Percentiles rank a stretch among this genome's conserved stretches.
Conservation (phyloP, 2,113 vertebrate species). For the Cynocephalus volans region DNA sequence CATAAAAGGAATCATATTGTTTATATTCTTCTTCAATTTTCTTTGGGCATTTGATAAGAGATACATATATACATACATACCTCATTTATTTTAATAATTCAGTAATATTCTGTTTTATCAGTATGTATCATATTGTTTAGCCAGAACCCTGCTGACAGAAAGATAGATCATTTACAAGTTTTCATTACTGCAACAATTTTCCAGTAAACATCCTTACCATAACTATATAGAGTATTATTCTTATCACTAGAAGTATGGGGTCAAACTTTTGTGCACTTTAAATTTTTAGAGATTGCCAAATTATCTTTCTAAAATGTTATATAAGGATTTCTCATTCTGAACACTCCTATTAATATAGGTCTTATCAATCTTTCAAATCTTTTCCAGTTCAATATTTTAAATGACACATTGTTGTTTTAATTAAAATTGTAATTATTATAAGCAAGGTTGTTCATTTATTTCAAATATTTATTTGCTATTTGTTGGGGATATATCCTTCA, state of each 20-base stretch:
- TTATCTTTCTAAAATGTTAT: neutral
- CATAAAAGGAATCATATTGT: neutral
- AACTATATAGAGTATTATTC: neutral
- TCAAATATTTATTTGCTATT: neutral
- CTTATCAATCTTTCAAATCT: neutral
- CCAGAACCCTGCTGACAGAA: neutral
- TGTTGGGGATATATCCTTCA: neutral
- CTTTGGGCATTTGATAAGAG: neutral
- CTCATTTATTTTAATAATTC: slow-evolving; percentile 30
- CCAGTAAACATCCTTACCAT: neutral
- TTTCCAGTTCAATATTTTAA: neutral
- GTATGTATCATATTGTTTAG: neutral
- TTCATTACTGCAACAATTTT: neutral
- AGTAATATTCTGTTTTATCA: neutral
- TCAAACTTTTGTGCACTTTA: neutral
- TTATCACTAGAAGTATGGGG: neutral
- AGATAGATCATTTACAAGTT: slow-evolving; percentile 15
- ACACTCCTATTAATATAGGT: neutral
- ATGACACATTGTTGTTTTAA: neutral
- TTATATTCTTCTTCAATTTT: neutral
- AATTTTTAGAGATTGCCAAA: neutral
- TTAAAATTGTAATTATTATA: neutral
- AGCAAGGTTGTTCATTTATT: neutral
- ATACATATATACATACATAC: neutral
- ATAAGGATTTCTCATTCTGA: neutral